Percentiles rank a stretch among this genome's conserved stretches.
phyloP scores from a whole-genome alignment of 2,113 vertebrate genomes.

The Aphyosemion australe region DNA sequence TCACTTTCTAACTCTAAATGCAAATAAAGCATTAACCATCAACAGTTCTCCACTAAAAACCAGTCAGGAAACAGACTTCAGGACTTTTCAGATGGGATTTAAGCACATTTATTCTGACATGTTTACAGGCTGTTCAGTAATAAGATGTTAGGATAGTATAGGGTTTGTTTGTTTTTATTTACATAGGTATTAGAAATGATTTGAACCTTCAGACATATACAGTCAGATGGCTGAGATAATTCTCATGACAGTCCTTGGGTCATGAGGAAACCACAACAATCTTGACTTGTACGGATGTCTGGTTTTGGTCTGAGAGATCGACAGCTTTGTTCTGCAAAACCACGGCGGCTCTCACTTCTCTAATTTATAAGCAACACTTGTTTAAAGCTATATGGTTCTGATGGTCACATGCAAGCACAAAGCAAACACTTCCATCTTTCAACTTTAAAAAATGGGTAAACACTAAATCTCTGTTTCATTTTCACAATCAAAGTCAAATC shows the following conservation, averaged over 20 bases:
- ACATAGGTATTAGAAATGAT: background rate
- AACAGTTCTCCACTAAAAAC: too few species aligned
- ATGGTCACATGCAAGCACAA: background rate
- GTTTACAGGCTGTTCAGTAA: too few species aligned
- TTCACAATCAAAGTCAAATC: background rate
- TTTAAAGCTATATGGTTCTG: background rate
- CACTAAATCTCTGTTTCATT: background rate
- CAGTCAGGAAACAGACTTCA: too few species aligned
- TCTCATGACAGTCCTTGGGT: too few species aligned
- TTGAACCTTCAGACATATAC: too few species aligned
- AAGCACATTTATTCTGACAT: too few species aligned
- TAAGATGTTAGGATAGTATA: too few species aligned
- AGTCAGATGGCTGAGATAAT: too few species aligned
- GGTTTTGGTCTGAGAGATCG: too few species aligned
- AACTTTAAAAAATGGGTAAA: background rate
- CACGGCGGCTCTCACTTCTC: constrained; percentile 8
- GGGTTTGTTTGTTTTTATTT: background rate
- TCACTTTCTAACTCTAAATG: background rate
- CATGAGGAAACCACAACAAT: too few species aligned
- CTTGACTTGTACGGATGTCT: too few species aligned
- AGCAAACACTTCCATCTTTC: background rate
- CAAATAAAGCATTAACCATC: background rate
- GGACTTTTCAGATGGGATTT: too few species aligned
- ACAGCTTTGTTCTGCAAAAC: background rate
- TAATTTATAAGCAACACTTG: background rate